Conservation (phyloP, 2,113 vertebrate species). For the Limnothrissa miodon region DNA sequence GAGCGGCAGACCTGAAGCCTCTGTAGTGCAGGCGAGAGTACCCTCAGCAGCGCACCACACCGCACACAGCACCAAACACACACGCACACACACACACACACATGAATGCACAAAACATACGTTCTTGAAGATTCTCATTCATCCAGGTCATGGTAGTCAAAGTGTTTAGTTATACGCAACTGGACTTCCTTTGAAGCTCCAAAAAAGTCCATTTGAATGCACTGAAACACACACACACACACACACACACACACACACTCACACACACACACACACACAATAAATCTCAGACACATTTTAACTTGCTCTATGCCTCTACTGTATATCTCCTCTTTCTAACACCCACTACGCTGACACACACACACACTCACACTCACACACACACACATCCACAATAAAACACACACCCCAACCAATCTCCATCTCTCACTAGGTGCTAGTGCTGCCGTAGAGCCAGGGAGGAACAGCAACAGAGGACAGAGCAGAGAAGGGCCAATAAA, state of each 20-base stretch:
- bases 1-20: conserved; percentile 1
- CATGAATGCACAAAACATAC: no score
- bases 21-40: background rate
- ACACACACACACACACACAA: background rate
- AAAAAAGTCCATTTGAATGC: no score
- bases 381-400: background rate
- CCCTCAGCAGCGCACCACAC: background rate
- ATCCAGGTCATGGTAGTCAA: no score
- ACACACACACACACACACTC: background rate
- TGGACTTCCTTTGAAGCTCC: no score
- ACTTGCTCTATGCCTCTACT: background rate
- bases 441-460: background rate
- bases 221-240: background rate
- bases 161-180: no score
- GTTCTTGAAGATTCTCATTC: no score
- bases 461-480: background rate
- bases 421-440: background rate
- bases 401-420: background rate
- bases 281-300: no score
- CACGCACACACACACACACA: background rate
- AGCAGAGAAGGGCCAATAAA: background rate
- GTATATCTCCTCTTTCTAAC: background rate
- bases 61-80: background rate
- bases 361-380: background rate
- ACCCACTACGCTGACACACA: background rate